A percentile compares a stretch with the other conserved stretches of the same genome.
Evolutionary conservation across 2,888 invertebrate species (phyloP).

Genomic region (Tetranychus truncatus): DNA sequence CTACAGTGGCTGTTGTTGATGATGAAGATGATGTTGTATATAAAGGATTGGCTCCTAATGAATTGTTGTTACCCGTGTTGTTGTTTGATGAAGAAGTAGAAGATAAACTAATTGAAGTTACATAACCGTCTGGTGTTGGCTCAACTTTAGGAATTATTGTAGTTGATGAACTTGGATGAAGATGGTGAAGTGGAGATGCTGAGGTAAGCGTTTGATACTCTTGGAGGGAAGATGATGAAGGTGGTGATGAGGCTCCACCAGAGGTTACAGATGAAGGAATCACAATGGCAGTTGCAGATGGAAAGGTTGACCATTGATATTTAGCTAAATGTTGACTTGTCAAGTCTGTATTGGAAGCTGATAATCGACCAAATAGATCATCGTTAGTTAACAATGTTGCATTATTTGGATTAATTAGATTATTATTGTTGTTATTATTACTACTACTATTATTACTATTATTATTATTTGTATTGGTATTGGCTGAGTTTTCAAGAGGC

Average conservation of each 20-base stretch:
- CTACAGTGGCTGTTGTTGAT: slow-evolving; percentile 10
- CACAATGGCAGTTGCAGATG: slow-evolving; percentile 26
- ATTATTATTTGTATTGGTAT: not conserved
- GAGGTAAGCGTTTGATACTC: slow-evolving; percentile 33
- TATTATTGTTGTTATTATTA: not conserved
- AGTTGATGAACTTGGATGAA: slow-evolving; percentile 7
- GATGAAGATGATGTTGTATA: slow-evolving; percentile 5
- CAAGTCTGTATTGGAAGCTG: slow-evolving; percentile 10
- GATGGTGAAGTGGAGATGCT: slow-evolving; percentile 28
- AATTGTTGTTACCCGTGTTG: not conserved
- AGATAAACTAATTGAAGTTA: not conserved
- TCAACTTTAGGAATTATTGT: slow-evolving; percentile 9
- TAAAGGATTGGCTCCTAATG: not conserved
- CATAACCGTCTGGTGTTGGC: not conserved
- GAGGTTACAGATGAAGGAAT: slow-evolving; percentile 2
- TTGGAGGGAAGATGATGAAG: slow-evolving; percentile 28
- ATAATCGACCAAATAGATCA: slow-evolving; percentile 18
- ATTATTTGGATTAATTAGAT: slow-evolving; percentile 10
- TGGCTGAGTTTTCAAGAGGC: not conserved
- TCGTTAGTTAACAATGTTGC: slow-evolving; percentile 11
- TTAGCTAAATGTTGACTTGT: slow-evolving; percentile 36
- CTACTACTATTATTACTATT: not conserved
- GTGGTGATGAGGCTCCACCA: slow-evolving; percentile 31
- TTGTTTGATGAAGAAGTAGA: not conserved
- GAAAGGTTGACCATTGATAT: slow-evolving; percentile 43